These are phyloP conservation scores for Ypsolopha sequella DNA, from an alignment of 2,888 invertebrate species.

Conservation along the genomic window DNA sequence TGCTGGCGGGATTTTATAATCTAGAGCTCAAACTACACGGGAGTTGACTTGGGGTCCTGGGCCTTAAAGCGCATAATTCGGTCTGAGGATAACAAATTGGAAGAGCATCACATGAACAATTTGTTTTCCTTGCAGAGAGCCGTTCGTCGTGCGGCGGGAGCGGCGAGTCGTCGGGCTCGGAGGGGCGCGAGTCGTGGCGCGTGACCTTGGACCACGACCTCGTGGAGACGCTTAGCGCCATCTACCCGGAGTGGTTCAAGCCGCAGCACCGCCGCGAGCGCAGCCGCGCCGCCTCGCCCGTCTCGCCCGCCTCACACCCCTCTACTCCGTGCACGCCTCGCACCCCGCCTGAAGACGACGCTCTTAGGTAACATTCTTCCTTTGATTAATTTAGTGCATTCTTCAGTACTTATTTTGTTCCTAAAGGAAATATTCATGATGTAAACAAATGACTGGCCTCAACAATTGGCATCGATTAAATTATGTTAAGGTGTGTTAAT, in stretches of 20 bases:
- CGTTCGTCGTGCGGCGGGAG: conserved; percentile 79
- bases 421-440: too few species aligned
- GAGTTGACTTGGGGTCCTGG: background rate
- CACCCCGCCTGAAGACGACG: conserved; percentile 53
- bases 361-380: conserved; percentile 39
- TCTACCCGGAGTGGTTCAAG: conserved; percentile 95
- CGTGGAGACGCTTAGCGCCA: conserved; percentile 91
- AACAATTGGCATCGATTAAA: too few species aligned
- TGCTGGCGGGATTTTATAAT: too few species aligned
- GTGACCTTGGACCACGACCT: conserved; percentile 93
- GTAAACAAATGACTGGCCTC: too few species aligned
- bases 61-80: too few species aligned
- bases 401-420: too few species aligned
- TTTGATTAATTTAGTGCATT: too few species aligned
- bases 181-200: conserved; percentile 86
- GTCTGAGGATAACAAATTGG: background rate
- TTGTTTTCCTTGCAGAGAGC: conserved; percentile 73
- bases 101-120: conserved; percentile 3
- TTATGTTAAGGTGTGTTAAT: too few species aligned
- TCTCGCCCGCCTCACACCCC: conserved; percentile 39
- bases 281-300: conserved; percentile 46
- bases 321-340: conserved; percentile 30
- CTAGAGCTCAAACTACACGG: too few species aligned
- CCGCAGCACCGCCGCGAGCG: conserved; percentile 56
- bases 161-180: conserved; percentile 80